Percentiles rank a stretch among this genome's conserved stretches.
phyloP scores from a whole-genome alignment of 2,888 invertebrate genomes.

The Deilephila porcellus region DNA sequence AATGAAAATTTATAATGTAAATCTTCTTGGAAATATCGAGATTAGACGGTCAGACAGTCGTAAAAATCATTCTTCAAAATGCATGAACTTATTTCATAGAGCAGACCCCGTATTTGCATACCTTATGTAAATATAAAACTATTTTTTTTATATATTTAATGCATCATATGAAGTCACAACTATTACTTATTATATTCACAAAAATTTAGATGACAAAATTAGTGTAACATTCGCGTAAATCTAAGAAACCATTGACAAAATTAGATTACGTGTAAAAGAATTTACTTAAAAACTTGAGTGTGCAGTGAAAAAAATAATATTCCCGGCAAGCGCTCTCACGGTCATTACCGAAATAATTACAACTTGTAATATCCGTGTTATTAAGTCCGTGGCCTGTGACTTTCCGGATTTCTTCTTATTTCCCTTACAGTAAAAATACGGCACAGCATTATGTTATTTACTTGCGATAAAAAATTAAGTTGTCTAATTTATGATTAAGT shows the following conservation, averaged over 20 bases:
- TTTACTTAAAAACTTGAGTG: not conserved
- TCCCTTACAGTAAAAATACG: not conserved
- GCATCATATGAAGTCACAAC: not conserved
- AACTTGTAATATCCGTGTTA: conserved; percentile 43
- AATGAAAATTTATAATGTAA: no score
- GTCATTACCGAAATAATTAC: conserved; percentile 48
- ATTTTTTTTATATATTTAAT: no score
- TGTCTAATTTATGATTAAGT: no score
- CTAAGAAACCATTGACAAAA: no score
- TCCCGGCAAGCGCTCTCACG: not conserved
- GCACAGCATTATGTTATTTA: not conserved
- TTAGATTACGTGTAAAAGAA: not conserved
- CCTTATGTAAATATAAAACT: no score
- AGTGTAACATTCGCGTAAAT: no score
- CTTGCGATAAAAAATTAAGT: not conserved
- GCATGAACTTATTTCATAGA: no score
- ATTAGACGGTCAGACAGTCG: no score
- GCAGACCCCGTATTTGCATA: no score
- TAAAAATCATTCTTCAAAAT: no score
- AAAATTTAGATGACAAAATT: not conserved
- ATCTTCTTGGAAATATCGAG: no score
- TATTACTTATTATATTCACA: not conserved
- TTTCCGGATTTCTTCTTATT: conserved; percentile 11
- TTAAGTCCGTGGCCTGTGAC: conserved; percentile 34
- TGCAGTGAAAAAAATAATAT: conserved; percentile 8